Conservation (phyloP, 2,113 vertebrate genomes). For the Paradoxurus hermaphroditus region DNA sequence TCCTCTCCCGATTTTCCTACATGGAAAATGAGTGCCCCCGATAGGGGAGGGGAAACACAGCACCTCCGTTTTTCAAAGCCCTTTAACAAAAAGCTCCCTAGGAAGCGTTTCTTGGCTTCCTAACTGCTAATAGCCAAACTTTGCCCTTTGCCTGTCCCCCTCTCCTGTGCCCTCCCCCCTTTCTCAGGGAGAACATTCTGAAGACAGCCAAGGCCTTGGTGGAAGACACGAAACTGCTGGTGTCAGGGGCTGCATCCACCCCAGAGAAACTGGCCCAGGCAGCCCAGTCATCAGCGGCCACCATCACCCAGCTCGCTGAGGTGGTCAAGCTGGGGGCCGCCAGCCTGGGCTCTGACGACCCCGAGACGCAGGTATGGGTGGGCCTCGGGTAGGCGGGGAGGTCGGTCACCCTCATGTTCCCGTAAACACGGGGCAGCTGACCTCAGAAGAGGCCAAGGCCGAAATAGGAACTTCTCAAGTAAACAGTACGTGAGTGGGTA, state of each 20-base stretch:
- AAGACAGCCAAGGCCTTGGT: constrained; percentile 98
- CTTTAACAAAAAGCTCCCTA: not conserved
- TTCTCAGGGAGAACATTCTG: constrained; percentile 94
- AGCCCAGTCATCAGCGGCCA: constrained; percentile 96
- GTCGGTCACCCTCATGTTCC: accelerated
- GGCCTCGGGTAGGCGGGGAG: no score
- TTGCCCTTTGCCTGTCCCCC: not conserved
- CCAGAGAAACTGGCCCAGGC: constrained; percentile 97
- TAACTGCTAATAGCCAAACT: not conserved
- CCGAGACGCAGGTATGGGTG: constrained; percentile 93
- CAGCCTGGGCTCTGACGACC: constrained; percentile 96
- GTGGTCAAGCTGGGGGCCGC: constrained; percentile 97
- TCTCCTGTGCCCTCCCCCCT: accelerated
- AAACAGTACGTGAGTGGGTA: accelerated
- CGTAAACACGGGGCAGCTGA: accelerated
- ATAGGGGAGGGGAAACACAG: no score
- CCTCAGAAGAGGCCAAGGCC: not conserved
- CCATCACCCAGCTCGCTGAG: constrained; percentile 97
- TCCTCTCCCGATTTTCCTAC: not conserved
- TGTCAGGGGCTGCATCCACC: constrained; percentile 96
- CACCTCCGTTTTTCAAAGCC: not conserved
- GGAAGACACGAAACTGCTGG: constrained; percentile 97
- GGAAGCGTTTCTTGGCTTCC: not conserved
- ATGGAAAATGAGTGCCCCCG: not conserved
- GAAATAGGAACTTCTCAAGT: not conserved